Evolutionary conservation across 2,113 vertebrate genomes (phyloP).

Genomic region (Tupaia chinensis): DNA sequence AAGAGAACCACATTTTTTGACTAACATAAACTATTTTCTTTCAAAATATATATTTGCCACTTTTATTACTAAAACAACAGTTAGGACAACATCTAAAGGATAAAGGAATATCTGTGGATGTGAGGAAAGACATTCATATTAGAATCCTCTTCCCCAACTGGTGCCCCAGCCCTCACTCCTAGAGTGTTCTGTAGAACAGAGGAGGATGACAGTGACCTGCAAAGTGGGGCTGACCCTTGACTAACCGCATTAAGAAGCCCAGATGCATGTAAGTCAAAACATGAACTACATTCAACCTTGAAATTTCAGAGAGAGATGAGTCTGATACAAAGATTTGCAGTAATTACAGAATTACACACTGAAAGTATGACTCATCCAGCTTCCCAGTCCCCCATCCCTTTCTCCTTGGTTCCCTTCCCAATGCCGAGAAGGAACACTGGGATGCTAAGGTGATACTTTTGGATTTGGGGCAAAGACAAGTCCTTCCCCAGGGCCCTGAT

Average conservation of each 20-base stretch:
- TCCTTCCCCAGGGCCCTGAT: neutral
- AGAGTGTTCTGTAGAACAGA: neutral
- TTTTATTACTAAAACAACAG: neutral
- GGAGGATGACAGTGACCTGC: neutral
- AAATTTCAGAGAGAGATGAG: neutral
- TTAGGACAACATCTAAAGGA: neutral
- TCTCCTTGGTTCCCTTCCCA: neutral
- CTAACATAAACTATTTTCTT: slow-evolving; percentile 11
- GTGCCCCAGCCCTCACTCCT: neutral
- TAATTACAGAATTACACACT: neutral
- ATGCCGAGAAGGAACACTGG: neutral
- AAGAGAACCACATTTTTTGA: neutral
- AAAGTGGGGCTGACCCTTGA: neutral
- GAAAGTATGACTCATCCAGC: neutral
- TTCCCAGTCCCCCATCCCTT: neutral
- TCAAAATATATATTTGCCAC: neutral
- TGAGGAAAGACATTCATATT: neutral
- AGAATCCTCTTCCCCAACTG: neutral
- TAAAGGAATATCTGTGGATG: neutral
- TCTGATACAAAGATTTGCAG: neutral
- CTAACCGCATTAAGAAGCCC: neutral
- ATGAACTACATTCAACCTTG: neutral
- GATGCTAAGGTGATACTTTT: neutral
- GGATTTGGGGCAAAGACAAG: neutral
- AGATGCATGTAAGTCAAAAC: neutral